Evolutionary conservation across 2,888 invertebrate genomes (phyloP).

Genomic region (Coenonympha arcania): DNA sequence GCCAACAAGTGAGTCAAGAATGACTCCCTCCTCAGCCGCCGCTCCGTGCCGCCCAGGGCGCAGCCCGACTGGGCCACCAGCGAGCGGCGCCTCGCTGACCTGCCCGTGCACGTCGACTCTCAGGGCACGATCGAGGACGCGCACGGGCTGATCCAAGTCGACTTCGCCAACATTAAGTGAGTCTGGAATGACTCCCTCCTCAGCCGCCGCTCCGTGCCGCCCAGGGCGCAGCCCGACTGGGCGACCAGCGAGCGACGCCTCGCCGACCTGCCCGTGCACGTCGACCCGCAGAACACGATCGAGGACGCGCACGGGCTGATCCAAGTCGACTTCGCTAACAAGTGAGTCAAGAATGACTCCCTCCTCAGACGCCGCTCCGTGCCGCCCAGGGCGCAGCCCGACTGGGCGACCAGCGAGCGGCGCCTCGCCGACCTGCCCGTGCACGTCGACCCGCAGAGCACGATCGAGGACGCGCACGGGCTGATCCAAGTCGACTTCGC

Average conservation of each 20-base stretch:
- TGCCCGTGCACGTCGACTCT: conserved; percentile 81
- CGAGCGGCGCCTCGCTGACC: no score
- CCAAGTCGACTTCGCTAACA: neutral
- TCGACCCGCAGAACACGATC: neutral
- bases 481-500: conserved; percentile 96
- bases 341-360: neutral
- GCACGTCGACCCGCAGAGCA: conserved; percentile 81
- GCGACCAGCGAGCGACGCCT: no score
- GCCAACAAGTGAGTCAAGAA: no score
- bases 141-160: conserved; percentile 90
- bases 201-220: no score
- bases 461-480: conserved; percentile 90
- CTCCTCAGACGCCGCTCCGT: conserved; percentile 52
- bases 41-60: conserved; percentile 69
- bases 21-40: conserved; percentile 45
- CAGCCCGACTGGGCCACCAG: conserved; percentile 67
- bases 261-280: neutral
- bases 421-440: conserved; percentile 70
- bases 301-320: neutral
- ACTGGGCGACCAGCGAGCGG: conserved; percentile 44
- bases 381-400: conserved; percentile 68
- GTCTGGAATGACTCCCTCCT: no score
- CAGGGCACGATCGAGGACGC: conserved; percentile 89
- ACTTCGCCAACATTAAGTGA: conserved; percentile 96
- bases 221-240: no score